Percentiles rank a stretch among this genome's conserved stretches.
These are phyloP conservation scores for Pycnonotus jocosus DNA, from an alignment of 2,113 vertebrate species.

Conservation along the genomic window DNA sequence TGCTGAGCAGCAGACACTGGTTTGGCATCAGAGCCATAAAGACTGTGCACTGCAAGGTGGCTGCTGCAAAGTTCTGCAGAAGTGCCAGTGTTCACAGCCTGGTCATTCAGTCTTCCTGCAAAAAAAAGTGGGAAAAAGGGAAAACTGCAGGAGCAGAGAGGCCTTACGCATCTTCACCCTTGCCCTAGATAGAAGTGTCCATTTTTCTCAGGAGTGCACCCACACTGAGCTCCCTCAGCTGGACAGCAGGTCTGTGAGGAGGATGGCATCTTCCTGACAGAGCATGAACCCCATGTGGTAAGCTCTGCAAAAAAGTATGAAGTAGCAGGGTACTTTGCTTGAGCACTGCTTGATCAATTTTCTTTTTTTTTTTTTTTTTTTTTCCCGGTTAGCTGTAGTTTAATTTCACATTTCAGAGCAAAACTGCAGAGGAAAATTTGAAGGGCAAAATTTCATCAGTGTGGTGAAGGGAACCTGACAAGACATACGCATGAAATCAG, in stretches of 20 bases:
- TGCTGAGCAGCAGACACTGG: background rate
- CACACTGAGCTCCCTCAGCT: background rate
- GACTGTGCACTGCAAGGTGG: accelerated
- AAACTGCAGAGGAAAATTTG: background rate
- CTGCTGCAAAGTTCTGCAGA: background rate
- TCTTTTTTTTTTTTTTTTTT: background rate
- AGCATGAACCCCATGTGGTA: background rate
- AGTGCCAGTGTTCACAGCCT: background rate
- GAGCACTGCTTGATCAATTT: background rate
- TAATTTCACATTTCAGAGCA: background rate
- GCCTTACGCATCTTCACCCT: background rate
- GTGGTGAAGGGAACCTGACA: background rate
- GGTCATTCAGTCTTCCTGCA: accelerated
- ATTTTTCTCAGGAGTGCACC: background rate
- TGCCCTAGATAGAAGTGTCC: background rate
- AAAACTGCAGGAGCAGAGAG: background rate
- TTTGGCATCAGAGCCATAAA: background rate
- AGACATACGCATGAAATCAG: background rate
- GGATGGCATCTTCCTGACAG: background rate
- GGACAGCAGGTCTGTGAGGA: background rate
- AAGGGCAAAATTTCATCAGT: background rate
- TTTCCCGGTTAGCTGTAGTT: background rate
- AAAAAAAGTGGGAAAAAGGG: background rate
- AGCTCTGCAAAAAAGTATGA: background rate
- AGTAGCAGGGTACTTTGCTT: background rate